Conservation (phyloP, 1,140 invertebrate species). For the Sitophilus oryzae region DNA sequence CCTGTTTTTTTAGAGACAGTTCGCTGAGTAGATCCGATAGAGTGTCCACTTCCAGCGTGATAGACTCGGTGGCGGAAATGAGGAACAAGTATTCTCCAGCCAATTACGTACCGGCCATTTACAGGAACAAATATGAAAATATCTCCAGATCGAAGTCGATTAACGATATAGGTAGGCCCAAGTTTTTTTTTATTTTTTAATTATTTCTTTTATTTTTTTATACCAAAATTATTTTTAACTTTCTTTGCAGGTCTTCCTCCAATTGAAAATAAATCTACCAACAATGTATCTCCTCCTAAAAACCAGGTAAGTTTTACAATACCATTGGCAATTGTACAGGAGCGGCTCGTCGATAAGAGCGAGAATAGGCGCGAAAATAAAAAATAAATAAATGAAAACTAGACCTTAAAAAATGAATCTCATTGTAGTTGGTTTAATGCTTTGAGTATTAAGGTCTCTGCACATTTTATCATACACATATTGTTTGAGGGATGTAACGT, state of each 20-base stretch:
- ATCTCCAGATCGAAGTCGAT: slow-evolving; percentile 50
- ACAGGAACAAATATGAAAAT: slow-evolving; percentile 44
- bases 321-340: no score
- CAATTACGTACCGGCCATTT: slow-evolving; percentile 55
- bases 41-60: slow-evolving; percentile 35
- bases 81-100: slow-evolving; percentile 58
- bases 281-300: slow-evolving; percentile 19
- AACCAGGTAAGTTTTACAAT: slow-evolving; percentile 47
- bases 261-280: slow-evolving; percentile 39
- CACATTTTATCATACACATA: no score
- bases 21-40: slow-evolving; percentile 30
- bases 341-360: no score
- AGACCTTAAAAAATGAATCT: no score
- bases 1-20: slow-evolving; percentile 22
- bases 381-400: no score
- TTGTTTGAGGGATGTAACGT: no score
- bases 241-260: slow-evolving; percentile 34
- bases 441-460: no score
- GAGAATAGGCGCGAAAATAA: no score
- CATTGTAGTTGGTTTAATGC: no score
- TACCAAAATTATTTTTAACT: no score
- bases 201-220: no score
- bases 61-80: slow-evolving; percentile 52
- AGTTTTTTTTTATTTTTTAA: no score
- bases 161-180: slow-evolving; percentile 48